These are phyloP conservation scores for Mixornis gularis DNA, from an alignment of 2,113 vertebrate genomes.

Conservation along the genomic window DNA sequence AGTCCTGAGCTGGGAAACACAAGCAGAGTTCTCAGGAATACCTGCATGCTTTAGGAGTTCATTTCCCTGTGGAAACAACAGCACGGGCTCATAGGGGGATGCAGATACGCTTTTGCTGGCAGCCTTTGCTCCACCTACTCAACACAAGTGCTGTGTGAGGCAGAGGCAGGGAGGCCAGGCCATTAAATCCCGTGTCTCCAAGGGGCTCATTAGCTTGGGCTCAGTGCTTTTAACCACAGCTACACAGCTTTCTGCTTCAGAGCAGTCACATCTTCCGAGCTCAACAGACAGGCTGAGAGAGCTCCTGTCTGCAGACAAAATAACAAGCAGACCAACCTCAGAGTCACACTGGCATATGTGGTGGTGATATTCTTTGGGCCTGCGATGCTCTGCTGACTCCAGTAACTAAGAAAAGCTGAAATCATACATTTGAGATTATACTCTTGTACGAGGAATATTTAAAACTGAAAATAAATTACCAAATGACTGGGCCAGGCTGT, in stretches of 20 bases:
- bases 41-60: not conserved
- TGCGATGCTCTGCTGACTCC: not conserved
- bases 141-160: not conserved
- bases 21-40: not conserved
- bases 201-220: constrained; percentile 3
- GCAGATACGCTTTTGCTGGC: not conserved
- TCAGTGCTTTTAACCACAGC: not conserved
- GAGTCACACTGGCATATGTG: not conserved
- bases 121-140: not conserved
- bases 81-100: not conserved
- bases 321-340: not conserved
- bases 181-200: fast-evolving
- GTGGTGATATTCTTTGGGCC: not conserved
- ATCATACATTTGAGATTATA: not conserved
- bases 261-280: not conserved
- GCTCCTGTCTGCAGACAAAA: not conserved
- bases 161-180: not conserved
- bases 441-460: not conserved
- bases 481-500: not conserved
- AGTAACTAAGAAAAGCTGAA: not conserved
- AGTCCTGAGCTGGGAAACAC: not conserved
- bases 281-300: not conserved
- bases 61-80: not conserved
- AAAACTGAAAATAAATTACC: not conserved
- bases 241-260: not conserved